Conservation (phyloP, 2,888 invertebrate species). For the Taenaris catops region DNA sequence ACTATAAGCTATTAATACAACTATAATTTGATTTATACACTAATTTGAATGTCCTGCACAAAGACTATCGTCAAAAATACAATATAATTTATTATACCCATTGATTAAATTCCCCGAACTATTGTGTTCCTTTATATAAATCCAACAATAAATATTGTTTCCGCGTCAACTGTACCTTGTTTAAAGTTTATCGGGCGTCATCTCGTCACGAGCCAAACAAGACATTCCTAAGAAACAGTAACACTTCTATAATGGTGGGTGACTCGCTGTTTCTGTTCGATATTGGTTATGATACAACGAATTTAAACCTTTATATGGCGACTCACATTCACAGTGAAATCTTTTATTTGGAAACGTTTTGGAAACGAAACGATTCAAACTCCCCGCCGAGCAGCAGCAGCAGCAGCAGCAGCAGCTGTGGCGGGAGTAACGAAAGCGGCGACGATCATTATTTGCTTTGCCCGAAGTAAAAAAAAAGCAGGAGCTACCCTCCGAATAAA, state of each 20-base stretch:
- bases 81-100: background rate
- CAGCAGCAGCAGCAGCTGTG: too few relatives aligned
- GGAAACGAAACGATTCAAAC: too few relatives aligned
- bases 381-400: too few relatives aligned
- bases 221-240: conserved; percentile 48
- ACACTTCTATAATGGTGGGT: conserved; percentile 44
- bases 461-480: too few relatives aligned
- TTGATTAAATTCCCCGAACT: conserved; percentile 17
- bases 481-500: too few relatives aligned
- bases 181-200: conserved; percentile 43
- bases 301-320: background rate
- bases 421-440: too few relatives aligned
- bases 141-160: conserved; percentile 42
- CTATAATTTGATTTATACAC: too few relatives aligned
- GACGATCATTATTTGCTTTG: too few relatives aligned
- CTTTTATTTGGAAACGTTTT: too few relatives aligned
- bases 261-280: conserved; percentile 42
- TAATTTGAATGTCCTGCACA: too few relatives aligned
- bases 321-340: conserved; percentile 2
- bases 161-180: conserved; percentile 39
- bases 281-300: conserved; percentile 38
- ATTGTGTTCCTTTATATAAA: conserved; percentile 25
- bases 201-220: conserved; percentile 65
- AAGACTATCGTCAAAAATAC: too few relatives aligned
- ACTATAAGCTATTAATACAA: too few relatives aligned